Evolutionary conservation across 2,113 vertebrate species (phyloP), one percentile per base, ranked within the genome.

Genomic region (Lamprotornis superbus): DNA sequence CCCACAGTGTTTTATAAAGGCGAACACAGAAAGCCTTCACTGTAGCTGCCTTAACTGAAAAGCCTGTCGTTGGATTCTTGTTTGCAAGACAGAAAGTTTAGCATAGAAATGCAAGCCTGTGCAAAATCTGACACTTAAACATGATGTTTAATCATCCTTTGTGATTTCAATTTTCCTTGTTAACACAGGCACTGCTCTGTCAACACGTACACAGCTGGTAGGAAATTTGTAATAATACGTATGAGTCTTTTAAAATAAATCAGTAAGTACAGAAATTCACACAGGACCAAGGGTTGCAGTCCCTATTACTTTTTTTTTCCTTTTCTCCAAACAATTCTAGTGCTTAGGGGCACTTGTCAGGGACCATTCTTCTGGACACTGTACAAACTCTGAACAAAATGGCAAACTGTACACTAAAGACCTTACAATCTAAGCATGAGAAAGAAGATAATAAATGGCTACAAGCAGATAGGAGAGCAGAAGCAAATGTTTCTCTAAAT

Each of bases 351-450:
- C 56, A 60, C 83, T 94, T 92, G 86, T 89, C 83, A 89, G 49
- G 76, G 60, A 55, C 86, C 56, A 49, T 89, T 94, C 83, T 80
- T 87, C 76, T 75, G 83, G 79, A 81, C 68, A 67, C 47, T 89
- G 76, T 90, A 78, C 86, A 83, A 94, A 86, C 47, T 55, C 77
- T 49, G 50, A 92, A 87, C 76, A 92, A 95, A 95, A 91, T 67
- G 77, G 79, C 91, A 78, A 85, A 76, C 71, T 71, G 65, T 84
- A 11, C 46, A 37, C 57, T 79, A 37, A 90, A 89, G 93, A 89
- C 83, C 44, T 89, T 70, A 31, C 33, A 67, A 59, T 78, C 49
- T 68, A 75, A 74, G 89, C 80, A 89, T 1, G 2, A 84, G 50
- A 89, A 88, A 90, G 67, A 85, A 90, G 89, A 81, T 35, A 52